Evolutionary conservation across 2,888 invertebrate genomes (phyloP).

Genomic region (Pyrrhia umbra): DNA sequence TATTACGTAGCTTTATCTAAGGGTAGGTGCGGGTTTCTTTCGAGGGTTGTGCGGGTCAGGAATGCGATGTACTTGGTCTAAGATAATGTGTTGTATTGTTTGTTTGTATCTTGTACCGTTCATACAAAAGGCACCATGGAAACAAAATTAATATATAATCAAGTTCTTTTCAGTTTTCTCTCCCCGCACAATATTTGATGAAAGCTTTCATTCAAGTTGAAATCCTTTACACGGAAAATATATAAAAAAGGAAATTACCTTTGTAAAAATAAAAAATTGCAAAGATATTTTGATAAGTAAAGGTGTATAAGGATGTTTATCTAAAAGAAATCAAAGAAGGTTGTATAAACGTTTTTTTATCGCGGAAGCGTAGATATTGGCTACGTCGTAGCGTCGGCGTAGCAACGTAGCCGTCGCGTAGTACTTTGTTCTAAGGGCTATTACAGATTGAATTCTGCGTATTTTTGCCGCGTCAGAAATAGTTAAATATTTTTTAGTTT

Average conservation of each 20-base stretch:
- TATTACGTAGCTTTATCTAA: not conserved
- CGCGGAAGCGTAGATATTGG: not conserved
- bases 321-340: constrained; percentile 1
- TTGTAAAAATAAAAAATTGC: constrained; percentile 5
- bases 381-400: not conserved
- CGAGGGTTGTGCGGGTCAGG: not conserved
- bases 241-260: not conserved
- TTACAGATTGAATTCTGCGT: not conserved
- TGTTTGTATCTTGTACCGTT: too few relatives aligned
- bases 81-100: too few relatives aligned
- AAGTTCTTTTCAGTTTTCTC: not conserved
- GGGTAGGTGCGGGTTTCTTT: not conserved
- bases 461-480: not conserved
- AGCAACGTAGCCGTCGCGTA: not conserved
- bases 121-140: not conserved
- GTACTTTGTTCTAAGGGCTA: not conserved
- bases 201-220: constrained; percentile 10
- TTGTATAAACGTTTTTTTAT: not conserved
- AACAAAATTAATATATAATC: not conserved
- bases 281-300: not conserved
- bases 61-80: not conserved
- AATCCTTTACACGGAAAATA: not conserved
- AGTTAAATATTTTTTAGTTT: too few relatives aligned
- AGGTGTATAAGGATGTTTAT: not conserved
- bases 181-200: not conserved